Conservation (phyloP, 92 coral and sea anemone genomes). For the Epizoanthus stellaris region DNA sequence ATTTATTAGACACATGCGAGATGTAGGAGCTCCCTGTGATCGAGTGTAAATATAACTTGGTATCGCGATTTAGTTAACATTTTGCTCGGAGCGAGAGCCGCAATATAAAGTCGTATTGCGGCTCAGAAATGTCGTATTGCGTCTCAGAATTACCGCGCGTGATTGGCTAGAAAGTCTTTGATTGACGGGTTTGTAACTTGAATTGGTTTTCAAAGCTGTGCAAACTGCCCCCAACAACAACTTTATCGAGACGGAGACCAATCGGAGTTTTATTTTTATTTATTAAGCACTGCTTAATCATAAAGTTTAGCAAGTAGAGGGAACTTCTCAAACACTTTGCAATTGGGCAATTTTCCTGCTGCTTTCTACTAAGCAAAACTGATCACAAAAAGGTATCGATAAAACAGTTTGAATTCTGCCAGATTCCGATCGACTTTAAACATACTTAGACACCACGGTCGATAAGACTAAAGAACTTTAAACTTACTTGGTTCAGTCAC, state of each 20-base stretch:
- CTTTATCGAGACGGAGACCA: slow-evolving; percentile 33
- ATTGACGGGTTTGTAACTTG: slow-evolving; percentile 22
- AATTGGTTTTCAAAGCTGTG: slow-evolving; percentile 20
- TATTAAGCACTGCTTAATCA: slow-evolving; percentile 7
- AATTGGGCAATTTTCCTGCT: too few species aligned
- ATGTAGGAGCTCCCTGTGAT: too few species aligned
- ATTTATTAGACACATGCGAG: too few species aligned
- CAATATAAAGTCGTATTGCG: slow-evolving; percentile 17
- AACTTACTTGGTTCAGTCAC: slow-evolving; percentile 18
- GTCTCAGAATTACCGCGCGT: slow-evolving; percentile 28
- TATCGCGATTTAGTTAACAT: too few species aligned
- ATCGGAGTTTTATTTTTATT: slow-evolving; percentile 20
- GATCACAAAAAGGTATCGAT: not conserved
- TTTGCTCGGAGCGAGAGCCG: slow-evolving; percentile 27
- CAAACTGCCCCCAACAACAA: slow-evolving; percentile 17
- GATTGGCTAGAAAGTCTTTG: slow-evolving; percentile 36
- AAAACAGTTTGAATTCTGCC: not conserved
- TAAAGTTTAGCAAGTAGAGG: slow-evolving; percentile 8
- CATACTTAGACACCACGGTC: slow-evolving; percentile 16
- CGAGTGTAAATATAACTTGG: too few species aligned
- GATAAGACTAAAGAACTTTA: not conserved
- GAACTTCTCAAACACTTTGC: slow-evolving; percentile 14
- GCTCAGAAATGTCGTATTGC: slow-evolving; percentile 22
- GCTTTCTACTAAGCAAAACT: slow-evolving; percentile 1
- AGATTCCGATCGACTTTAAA: slow-evolving; percentile 19